A percentile compares a stretch with the other conserved stretches of the same genome.
Evolutionary conservation across 1,140 invertebrate genomes (phyloP).

Genomic region (Lithobius niger): DNA sequence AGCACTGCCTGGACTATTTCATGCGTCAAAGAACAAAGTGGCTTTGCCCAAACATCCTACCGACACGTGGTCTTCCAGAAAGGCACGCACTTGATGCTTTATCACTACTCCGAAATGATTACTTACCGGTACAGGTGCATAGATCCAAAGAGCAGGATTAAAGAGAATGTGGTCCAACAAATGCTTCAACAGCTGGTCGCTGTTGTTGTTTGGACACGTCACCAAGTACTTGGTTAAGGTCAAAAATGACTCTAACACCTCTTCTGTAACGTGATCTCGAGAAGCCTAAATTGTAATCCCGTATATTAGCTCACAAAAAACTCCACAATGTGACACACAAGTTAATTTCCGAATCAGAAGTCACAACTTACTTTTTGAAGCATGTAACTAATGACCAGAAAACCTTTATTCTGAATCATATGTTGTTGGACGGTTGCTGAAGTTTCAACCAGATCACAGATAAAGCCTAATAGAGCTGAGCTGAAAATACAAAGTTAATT

Average conservation of each 20-base stretch:
- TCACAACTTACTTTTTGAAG: constrained; percentile 51
- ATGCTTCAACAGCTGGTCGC: constrained; percentile 90
- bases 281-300: constrained; percentile 42
- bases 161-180: constrained; percentile 96
- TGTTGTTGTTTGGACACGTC: constrained; percentile 80
- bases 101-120: too few species aligned
- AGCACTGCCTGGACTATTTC: too few species aligned
- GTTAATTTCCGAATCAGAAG: too few species aligned
- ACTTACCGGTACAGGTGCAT: constrained; percentile 76
- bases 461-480: constrained; percentile 90
- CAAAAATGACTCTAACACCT: constrained; percentile 84
- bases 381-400: constrained; percentile 95
- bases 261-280: constrained; percentile 81
- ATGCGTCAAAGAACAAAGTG: too few species aligned
- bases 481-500: constrained; percentile 47
- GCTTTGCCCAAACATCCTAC: too few species aligned
- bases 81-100: too few species aligned
- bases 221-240: constrained; percentile 93
- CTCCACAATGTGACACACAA: too few species aligned
- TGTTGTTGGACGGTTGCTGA: constrained; percentile 97
- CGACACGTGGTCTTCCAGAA: too few species aligned
- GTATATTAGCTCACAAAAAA: constrained; percentile 3
- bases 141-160: constrained; percentile 97
- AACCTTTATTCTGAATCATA: constrained; percentile 94
- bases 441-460: constrained; percentile 91